Conservation (phyloP, 1,140 invertebrate species). For the Phymorhynchus buccinoides region DNA sequence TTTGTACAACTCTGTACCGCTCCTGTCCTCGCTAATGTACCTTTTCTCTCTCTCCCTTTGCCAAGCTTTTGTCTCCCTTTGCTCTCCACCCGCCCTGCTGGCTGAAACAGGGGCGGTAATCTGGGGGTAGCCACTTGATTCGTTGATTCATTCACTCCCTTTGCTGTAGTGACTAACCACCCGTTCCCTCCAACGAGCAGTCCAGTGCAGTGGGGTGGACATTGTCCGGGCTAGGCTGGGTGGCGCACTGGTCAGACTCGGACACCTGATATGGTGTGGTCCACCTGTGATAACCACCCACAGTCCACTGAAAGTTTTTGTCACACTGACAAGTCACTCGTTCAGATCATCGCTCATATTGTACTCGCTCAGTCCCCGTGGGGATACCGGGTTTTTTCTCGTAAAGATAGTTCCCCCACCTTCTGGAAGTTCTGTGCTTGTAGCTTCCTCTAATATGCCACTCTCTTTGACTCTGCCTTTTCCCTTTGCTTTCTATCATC, state of each 20-base stretch:
- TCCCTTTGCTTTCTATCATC: too few species aligned
- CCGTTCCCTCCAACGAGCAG: background rate
- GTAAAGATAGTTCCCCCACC: too few species aligned
- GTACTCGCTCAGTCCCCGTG: too few species aligned
- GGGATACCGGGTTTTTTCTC: too few species aligned
- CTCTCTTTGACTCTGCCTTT: too few species aligned
- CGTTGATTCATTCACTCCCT: background rate
- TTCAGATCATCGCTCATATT: too few species aligned
- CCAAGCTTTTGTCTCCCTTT: slow-evolving; percentile 10
- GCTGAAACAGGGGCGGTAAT: background rate
- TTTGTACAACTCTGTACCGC: background rate
- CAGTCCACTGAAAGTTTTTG: too few species aligned
- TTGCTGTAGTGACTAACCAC: background rate
- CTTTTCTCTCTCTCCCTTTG: slow-evolving; percentile 6
- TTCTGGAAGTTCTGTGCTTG: too few species aligned
- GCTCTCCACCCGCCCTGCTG: background rate
- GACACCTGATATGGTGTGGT: too few species aligned
- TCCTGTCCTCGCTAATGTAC: background rate
- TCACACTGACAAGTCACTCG: too few species aligned
- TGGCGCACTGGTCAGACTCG: background rate
- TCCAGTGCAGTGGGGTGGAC: background rate
- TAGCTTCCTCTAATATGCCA: too few species aligned
- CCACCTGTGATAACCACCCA: too few species aligned
- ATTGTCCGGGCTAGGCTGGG: background rate
- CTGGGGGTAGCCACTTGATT: slow-evolving; percentile 18